Evolutionary conservation across 2,888 invertebrate genomes (phyloP).

Genomic region (Lissocephala sabroskyi): DNA sequence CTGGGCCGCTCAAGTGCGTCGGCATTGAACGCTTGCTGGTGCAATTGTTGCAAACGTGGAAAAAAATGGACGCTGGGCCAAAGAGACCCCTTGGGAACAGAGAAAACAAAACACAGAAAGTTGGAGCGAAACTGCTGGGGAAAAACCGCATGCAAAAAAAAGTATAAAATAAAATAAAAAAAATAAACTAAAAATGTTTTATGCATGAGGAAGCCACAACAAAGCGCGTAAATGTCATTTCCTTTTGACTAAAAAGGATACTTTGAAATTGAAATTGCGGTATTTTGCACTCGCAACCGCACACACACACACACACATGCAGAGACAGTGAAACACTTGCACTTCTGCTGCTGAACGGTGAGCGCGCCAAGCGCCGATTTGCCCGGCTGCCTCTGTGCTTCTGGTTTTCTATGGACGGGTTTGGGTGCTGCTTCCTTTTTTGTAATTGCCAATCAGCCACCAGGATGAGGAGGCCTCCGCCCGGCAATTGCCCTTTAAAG

Average conservation of each 20-base stretch:
- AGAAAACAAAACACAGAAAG: not conserved
- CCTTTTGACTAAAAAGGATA: constrained; percentile 63
- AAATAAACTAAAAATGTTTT: constrained; percentile 54
- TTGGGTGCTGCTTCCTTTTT: too few relatives aligned
- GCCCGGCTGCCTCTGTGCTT: too few relatives aligned
- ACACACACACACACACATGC: constrained; percentile 8
- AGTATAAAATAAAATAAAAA: constrained; percentile 10
- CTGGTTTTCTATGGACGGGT: too few relatives aligned
- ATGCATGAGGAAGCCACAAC: constrained; percentile 60
- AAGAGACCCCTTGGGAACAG: not conserved
- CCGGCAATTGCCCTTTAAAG: too few relatives aligned
- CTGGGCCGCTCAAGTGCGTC: constrained; percentile 1
- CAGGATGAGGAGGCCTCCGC: too few relatives aligned
- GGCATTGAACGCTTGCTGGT: constrained; percentile 4
- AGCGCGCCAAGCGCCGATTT: too few relatives aligned
- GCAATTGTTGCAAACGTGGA: not conserved
- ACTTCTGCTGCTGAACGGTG: too few relatives aligned
- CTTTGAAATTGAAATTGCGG: constrained; percentile 63
- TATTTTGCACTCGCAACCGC: constrained; percentile 32
- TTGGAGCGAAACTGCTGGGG: too few relatives aligned
- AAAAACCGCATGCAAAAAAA: constrained; percentile 10
- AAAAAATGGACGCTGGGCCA: not conserved
- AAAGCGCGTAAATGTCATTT: constrained; percentile 64
- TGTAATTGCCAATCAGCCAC: too few relatives aligned
- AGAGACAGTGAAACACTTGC: constrained; percentile 1